Evolutionary conservation across 1,140 invertebrate species (phyloP).

Genomic region (Eupristina koningsbergeri): DNA sequence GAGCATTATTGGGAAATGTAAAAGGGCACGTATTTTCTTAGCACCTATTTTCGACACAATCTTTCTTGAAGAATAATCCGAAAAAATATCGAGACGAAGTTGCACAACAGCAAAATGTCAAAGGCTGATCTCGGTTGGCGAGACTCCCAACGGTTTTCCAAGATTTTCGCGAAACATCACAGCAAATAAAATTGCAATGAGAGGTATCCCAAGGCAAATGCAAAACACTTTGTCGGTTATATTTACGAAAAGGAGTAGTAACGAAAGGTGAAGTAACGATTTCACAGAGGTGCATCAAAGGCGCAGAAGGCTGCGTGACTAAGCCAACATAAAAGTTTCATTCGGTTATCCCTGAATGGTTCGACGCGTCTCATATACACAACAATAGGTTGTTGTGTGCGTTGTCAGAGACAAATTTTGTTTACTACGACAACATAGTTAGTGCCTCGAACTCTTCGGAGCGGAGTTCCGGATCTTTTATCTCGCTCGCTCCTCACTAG

Average conservation of each 20-base stretch:
- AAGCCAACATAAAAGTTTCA: conserved; percentile 11
- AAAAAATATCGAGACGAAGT: neutral
- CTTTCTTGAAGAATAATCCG: too few species aligned
- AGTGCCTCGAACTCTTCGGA: neutral
- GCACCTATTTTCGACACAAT: too few species aligned
- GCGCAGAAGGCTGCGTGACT: neutral
- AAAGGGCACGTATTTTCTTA: too few species aligned
- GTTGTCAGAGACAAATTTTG: conserved; percentile 11
- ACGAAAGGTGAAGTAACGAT: neutral
- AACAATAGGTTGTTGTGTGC: neutral
- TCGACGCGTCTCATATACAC: neutral
- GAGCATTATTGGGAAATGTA: too few species aligned
- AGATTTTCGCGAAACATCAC: neutral
- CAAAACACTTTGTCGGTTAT: too few species aligned
- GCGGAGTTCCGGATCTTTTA: conserved; percentile 23
- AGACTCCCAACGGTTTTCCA: neutral
- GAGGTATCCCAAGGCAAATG: too few species aligned
- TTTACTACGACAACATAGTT: neutral
- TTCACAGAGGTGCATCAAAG: neutral
- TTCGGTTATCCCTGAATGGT: conserved; percentile 29
- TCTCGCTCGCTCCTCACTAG: neutral
- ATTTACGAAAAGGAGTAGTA: too few species aligned
- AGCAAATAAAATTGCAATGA: neutral
- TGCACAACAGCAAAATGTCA: neutral
- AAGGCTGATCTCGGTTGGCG: neutral